Conservation (phyloP, 2,113 vertebrate genomes). For the Atractosteus spatula region DNA sequence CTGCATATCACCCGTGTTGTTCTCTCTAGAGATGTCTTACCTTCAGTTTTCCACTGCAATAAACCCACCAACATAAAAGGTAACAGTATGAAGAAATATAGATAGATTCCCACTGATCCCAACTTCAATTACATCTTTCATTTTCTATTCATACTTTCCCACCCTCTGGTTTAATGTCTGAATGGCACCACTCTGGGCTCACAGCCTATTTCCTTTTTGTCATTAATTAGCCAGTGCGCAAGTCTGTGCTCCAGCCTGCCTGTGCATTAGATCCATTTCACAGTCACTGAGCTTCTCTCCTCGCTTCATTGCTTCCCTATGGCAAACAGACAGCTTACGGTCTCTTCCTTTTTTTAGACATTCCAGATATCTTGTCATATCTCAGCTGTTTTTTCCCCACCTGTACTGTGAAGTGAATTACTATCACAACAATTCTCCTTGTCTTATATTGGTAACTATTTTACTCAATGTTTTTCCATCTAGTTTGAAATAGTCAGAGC, state of each 20-base stretch:
- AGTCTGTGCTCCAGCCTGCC: constrained; percentile 36
- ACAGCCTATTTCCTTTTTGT: constrained; percentile 59
- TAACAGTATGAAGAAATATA: constrained; percentile 11
- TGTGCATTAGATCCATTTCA: constrained; percentile 55
- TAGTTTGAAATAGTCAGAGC: no score
- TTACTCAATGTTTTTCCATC: no score
- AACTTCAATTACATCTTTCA: constrained; percentile 55
- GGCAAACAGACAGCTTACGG: constrained; percentile 41
- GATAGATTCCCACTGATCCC: constrained; percentile 44
- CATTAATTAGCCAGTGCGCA: constrained; percentile 62
- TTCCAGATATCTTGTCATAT: constrained; percentile 25
- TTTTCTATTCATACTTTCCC: constrained; percentile 37
- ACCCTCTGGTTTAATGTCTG: constrained; percentile 46
- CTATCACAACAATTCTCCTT: no score
- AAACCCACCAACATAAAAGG: constrained; percentile 4
- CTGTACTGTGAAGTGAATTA: neutral
- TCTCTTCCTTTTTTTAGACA: constrained; percentile 35
- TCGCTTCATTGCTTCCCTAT: constrained; percentile 47
- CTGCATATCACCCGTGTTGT: no score
- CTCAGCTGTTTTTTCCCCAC: constrained; percentile 4
- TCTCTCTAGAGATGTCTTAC: neutral
- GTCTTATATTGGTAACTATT: no score
- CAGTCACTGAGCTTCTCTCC: constrained; percentile 49
- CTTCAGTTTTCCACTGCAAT: neutral
- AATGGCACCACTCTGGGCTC: constrained; percentile 54